A percentile compares a stretch with the other conserved stretches of the same genome.
These are phyloP conservation scores for Pangasianodon gigas DNA, from an alignment of 2,113 vertebrate genomes.

Conservation along the genomic window DNA sequence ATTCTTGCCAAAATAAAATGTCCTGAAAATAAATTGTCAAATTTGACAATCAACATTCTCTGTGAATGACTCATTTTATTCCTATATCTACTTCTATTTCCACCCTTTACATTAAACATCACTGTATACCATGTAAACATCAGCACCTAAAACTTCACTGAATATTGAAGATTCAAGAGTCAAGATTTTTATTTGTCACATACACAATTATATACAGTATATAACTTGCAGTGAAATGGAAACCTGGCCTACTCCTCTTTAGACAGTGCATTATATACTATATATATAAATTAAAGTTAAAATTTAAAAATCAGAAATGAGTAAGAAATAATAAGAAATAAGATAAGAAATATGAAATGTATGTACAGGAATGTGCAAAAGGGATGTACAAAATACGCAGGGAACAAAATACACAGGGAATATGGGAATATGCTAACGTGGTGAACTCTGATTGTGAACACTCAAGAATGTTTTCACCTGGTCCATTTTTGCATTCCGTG, in stretches of 20 bases:
- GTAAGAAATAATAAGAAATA: too few relatives aligned
- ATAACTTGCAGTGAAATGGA: too few relatives aligned
- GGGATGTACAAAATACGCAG: too few relatives aligned
- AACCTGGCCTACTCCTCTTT: too few relatives aligned
- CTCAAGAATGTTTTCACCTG: not conserved
- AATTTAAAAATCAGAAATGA: too few relatives aligned
- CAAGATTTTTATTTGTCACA: too few relatives aligned
- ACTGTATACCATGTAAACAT: not conserved
- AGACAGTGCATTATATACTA: too few relatives aligned
- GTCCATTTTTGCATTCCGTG: not conserved
- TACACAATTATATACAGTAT: too few relatives aligned
- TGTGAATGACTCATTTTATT: not conserved
- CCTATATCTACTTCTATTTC: not conserved
- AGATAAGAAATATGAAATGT: too few relatives aligned
- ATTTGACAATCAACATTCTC: slow-evolving; percentile 13
- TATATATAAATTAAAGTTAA: too few relatives aligned
- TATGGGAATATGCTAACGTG: not conserved
- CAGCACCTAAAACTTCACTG: not conserved
- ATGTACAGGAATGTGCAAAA: too few relatives aligned
- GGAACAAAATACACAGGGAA: too few relatives aligned
- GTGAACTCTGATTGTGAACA: not conserved
- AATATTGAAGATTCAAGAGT: not conserved
- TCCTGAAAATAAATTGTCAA: slow-evolving; percentile 4
- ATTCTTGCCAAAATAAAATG: not conserved
- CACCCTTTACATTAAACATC: not conserved